Evolutionary conservation across 2,113 vertebrate species (phyloP).

Genomic region (Onychostruthus taczanowskii): DNA sequence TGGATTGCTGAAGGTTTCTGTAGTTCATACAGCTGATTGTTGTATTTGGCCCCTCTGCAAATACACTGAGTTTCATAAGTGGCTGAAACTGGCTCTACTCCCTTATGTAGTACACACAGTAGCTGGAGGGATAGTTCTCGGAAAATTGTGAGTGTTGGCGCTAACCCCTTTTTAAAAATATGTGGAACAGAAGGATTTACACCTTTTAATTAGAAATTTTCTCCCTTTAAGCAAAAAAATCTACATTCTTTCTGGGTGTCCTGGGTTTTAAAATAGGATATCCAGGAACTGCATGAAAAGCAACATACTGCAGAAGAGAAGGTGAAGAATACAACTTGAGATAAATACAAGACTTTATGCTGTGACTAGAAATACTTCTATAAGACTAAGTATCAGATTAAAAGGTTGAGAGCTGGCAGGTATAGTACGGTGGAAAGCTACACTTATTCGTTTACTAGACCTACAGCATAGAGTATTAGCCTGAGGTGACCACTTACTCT

Average conservation of each 20-base stretch:
- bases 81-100: slow-evolving; percentile 38
- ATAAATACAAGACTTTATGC: background rate
- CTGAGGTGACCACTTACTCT: slow-evolving; percentile 38
- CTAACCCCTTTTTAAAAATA: slow-evolving; percentile 23
- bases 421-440: background rate
- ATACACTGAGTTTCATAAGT: slow-evolving; percentile 32
- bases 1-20: slow-evolving; percentile 37
- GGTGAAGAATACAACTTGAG: background rate
- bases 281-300: background rate
- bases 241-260: slow-evolving; percentile 19
- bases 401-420: slow-evolving; percentile 21
- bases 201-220: slow-evolving; percentile 62
- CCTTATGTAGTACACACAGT: slow-evolving; percentile 25
- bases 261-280: slow-evolving; percentile 17
- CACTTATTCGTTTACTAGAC: slow-evolving; percentile 49
- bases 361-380: background rate
- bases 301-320: background rate
- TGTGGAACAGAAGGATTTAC: slow-evolving; percentile 59
- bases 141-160: slow-evolving; percentile 60
- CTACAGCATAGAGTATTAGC: slow-evolving; percentile 58
- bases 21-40: slow-evolving; percentile 56
- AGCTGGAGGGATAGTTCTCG: slow-evolving; percentile 29
- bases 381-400: background rate
- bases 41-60: slow-evolving; percentile 57
- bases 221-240: background rate